Evolutionary conservation across 2,888 invertebrate genomes (phyloP).

Genomic region (Leptopterna dolabrata): DNA sequence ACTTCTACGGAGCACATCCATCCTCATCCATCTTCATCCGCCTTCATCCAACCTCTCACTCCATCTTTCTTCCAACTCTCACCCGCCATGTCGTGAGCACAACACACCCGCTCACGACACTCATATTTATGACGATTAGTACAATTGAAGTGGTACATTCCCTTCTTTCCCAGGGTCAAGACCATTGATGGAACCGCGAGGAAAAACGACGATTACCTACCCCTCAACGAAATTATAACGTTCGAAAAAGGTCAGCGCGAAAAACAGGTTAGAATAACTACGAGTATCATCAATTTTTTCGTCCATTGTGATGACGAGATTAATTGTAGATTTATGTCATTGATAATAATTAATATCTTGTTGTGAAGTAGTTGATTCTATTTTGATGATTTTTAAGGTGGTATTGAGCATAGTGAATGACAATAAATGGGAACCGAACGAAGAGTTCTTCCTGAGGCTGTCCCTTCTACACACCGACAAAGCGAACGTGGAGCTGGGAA

Average conservation of each 20-base stretch:
- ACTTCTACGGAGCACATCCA: too few relatives aligned
- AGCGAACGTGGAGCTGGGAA: constrained; percentile 69
- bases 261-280: constrained; percentile 65
- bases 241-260: constrained; percentile 70
- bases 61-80: too few relatives aligned
- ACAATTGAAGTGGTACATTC: too few relatives aligned
- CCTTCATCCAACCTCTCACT: too few relatives aligned
- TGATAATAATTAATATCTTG: constrained; percentile 60
- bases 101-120: too few relatives aligned
- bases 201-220: constrained; percentile 70
- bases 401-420: constrained; percentile 71
- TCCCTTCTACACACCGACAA: constrained; percentile 65
- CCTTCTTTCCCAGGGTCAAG: constrained; percentile 67
- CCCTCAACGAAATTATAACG: constrained; percentile 69
- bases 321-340: too few relatives aligned
- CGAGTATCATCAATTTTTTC: background rate
- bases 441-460: constrained; percentile 73
- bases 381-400: constrained; percentile 63
- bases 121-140: too few relatives aligned
- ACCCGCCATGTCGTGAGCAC: too few relatives aligned
- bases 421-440: constrained; percentile 73
- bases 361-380: background rate
- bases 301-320: too few relatives aligned
- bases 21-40: too few relatives aligned
- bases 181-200: constrained; percentile 73